Percentiles rank a stretch among this genome's conserved stretches.
Evolutionary conservation across 2,797 vertebrate genomes (phyloP).

Genomic region (Argentina silus): DNA sequence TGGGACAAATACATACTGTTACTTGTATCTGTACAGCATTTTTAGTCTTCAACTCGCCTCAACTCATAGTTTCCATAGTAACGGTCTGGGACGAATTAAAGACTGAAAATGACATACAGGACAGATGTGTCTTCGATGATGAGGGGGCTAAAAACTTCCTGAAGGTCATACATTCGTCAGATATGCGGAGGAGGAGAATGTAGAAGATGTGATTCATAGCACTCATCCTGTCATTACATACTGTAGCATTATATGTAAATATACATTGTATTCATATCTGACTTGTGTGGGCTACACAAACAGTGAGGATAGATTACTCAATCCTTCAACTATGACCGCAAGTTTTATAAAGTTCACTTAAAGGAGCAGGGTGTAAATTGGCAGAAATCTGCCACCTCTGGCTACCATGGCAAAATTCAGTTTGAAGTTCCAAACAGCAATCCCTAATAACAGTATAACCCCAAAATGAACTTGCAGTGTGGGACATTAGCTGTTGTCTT

Average conservation of each 20-base stretch:
- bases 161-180: slow-evolving; percentile 32
- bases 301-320: slow-evolving; percentile 26
- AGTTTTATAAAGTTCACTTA: background rate
- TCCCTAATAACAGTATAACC: no score
- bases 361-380: no score
- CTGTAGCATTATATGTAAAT: background rate
- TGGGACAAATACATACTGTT: slow-evolving; percentile 39
- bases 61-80: slow-evolving; percentile 88
- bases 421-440: no score
- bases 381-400: no score
- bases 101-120: slow-evolving; percentile 92
- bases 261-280: slow-evolving; percentile 13
- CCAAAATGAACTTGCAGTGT: no score
- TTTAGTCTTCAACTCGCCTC: slow-evolving; percentile 91
- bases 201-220: background rate
- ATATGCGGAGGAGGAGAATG: background rate
- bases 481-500: no score
- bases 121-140: slow-evolving; percentile 52
- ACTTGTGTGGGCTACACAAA: slow-evolving; percentile 19
- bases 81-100: slow-evolving; percentile 91
- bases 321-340: background rate
- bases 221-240: background rate
- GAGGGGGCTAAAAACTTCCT: slow-evolving; percentile 27
- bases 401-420: no score
- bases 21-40: slow-evolving; percentile 89